Evolutionary conservation across 1,140 invertebrate species (phyloP).

Genomic region (Tribolium castaneum): DNA sequence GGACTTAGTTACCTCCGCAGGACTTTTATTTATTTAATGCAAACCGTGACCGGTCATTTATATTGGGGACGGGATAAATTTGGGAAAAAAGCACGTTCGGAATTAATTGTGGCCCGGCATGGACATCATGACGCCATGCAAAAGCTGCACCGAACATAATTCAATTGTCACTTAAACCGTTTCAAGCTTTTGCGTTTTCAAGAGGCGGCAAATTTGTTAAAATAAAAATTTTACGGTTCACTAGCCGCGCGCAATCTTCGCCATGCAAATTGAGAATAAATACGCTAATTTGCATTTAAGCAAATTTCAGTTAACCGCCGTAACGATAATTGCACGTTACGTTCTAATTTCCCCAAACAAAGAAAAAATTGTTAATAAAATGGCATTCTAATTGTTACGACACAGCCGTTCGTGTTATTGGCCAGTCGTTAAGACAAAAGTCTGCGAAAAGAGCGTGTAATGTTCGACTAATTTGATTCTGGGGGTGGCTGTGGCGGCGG

Average conservation of each 20-base stretch:
- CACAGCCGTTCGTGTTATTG: constrained; percentile 6
- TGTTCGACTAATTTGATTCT: constrained; percentile 29
- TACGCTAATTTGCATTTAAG: constrained; percentile 13
- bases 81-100: constrained; percentile 27
- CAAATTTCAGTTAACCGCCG: constrained; percentile 8
- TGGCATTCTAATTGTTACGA: background rate
- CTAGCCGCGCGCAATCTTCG: background rate
- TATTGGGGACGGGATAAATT: constrained; percentile 2
- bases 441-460: constrained; percentile 33
- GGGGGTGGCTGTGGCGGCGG: background rate
- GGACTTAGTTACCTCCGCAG: constrained; percentile 25
- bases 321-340: background rate
- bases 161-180: background rate
- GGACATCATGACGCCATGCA: background rate
- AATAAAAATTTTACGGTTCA: background rate
- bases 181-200: background rate
- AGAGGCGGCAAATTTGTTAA: background rate
- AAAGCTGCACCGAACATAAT: too few relatives aligned
- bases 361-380: constrained; percentile 5
- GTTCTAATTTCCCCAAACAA: constrained; percentile 7
- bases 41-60: constrained; percentile 25
- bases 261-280: constrained; percentile 8
- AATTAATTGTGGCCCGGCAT: constrained; percentile 2
- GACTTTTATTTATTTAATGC: constrained; percentile 31
- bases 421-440: constrained; percentile 20